Evolutionary conservation across 2,888 invertebrate species (phyloP).

Genomic region (Xestobium rufovillosum): DNA sequence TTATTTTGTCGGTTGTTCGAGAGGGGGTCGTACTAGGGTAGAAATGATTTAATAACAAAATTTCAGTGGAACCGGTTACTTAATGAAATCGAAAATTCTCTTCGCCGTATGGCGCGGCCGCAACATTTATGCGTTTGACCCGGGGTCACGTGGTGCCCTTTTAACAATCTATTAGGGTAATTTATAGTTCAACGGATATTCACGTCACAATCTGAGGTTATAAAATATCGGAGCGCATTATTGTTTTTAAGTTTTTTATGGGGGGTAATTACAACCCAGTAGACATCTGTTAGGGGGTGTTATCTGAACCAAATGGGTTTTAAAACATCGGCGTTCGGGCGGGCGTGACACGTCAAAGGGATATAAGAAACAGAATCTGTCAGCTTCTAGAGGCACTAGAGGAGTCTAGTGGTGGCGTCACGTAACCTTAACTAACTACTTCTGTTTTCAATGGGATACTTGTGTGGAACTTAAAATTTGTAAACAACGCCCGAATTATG

Average conservation of each 20-base stretch:
- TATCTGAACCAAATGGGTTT: slow-evolving; percentile 32
- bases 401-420: too few species aligned
- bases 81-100: too few species aligned
- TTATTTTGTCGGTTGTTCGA: too few species aligned
- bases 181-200: slow-evolving; percentile 34
- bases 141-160: slow-evolving; percentile 29
- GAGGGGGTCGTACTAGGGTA: too few species aligned
- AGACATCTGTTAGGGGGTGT: slow-evolving; percentile 38
- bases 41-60: too few species aligned
- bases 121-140: slow-evolving; percentile 38
- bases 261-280: slow-evolving; percentile 34
- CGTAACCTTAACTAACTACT: too few species aligned
- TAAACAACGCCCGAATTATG: too few species aligned
- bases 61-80: too few species aligned
- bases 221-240: slow-evolving; percentile 21
- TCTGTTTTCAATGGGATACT: too few species aligned
- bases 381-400: slow-evolving; percentile 27
- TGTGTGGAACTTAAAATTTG: too few species aligned
- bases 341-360: slow-evolving; percentile 35
- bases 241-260: slow-evolving; percentile 26
- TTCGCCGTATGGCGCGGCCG: slow-evolving; percentile 25
- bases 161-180: slow-evolving; percentile 33
- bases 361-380: slow-evolving; percentile 33
- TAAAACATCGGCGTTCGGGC: slow-evolving; percentile 30
- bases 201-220: slow-evolving; percentile 21